Percentiles rank a stretch among this genome's conserved stretches.
These are phyloP conservation scores for Calidris pygmaea DNA, from an alignment of 2,113 vertebrate species.

Conservation along the genomic window DNA sequence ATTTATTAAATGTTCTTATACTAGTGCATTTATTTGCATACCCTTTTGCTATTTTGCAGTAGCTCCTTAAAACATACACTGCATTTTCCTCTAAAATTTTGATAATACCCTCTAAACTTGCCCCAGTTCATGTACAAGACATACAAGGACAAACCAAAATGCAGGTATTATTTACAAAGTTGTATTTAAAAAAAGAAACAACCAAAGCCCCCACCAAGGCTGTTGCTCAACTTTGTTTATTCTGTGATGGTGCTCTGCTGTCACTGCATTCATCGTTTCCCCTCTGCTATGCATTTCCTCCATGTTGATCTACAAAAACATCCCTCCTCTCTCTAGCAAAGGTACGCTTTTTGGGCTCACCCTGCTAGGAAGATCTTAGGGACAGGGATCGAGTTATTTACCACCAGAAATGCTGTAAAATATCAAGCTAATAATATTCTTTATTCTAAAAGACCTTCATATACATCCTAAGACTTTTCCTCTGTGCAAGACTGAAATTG, in stretches of 20 bases:
- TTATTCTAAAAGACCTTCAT: not conserved
- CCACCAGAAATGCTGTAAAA: not conserved
- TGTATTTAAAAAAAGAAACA: not conserved
- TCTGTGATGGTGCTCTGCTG: not conserved
- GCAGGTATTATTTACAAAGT: not conserved
- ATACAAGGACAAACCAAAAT: not conserved
- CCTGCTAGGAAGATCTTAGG: not conserved
- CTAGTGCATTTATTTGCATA: not conserved
- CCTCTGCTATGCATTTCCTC: conserved; percentile 39
- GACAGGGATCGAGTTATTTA: not conserved
- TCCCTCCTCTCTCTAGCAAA: conserved; percentile 11
- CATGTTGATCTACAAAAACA: conserved; percentile 35
- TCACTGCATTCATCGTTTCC: conserved; percentile 43
- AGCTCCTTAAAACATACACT: not conserved
- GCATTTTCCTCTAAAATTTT: not conserved
- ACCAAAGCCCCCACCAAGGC: not conserved
- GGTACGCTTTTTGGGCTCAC: not conserved
- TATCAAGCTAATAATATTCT: not conserved
- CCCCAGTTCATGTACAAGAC: not conserved
- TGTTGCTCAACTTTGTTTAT: conserved; percentile 48
- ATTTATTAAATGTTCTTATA: not conserved
- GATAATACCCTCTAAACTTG: not conserved
- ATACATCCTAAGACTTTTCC: not conserved
- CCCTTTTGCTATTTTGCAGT: not conserved
- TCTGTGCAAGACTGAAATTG: not conserved